Evolutionary conservation across 92 coral and sea anemone species (phyloP).

Genomic region (Siderastrea siderea): DNA sequence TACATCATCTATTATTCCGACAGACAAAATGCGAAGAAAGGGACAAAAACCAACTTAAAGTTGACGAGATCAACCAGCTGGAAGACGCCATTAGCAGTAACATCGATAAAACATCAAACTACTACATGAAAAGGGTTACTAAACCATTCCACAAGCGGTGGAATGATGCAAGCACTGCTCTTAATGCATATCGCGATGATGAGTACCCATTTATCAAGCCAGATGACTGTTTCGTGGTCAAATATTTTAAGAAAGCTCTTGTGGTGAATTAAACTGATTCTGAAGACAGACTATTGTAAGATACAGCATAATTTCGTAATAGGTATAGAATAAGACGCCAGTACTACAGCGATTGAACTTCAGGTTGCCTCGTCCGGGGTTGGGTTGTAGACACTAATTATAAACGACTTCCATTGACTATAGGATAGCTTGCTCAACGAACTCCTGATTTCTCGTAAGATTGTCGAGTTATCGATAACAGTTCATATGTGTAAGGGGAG

Average conservation of each 20-base stretch:
- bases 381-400: too few relatives aligned
- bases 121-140: slow-evolving; percentile 75
- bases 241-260: slow-evolving; percentile 70
- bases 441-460: too few relatives aligned
- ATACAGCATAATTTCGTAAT: too few relatives aligned
- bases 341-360: too few relatives aligned
- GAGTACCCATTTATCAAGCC: slow-evolving; percentile 66
- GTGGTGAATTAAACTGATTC: slow-evolving; percentile 31
- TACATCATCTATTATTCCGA: neutral
- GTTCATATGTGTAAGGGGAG: too few relatives aligned
- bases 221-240: slow-evolving; percentile 84
- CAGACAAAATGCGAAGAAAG: slow-evolving; percentile 88
- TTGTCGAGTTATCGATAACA: too few relatives aligned
- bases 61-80: slow-evolving; percentile 72
- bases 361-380: too few relatives aligned
- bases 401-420: too few relatives aligned
- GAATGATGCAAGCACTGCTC: slow-evolving; percentile 72
- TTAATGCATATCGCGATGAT: slow-evolving; percentile 64
- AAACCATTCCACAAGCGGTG: slow-evolving; percentile 80
- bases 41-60: slow-evolving; percentile 63
- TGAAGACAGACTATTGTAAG: neutral
- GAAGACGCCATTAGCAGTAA: slow-evolving; percentile 68
- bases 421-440: too few relatives aligned
- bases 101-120: slow-evolving; percentile 71
- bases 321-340: too few relatives aligned